These are phyloP conservation scores for Cantharis flavilabris DNA, from an alignment of 2,888 invertebrate species.

Conservation along the genomic window DNA sequence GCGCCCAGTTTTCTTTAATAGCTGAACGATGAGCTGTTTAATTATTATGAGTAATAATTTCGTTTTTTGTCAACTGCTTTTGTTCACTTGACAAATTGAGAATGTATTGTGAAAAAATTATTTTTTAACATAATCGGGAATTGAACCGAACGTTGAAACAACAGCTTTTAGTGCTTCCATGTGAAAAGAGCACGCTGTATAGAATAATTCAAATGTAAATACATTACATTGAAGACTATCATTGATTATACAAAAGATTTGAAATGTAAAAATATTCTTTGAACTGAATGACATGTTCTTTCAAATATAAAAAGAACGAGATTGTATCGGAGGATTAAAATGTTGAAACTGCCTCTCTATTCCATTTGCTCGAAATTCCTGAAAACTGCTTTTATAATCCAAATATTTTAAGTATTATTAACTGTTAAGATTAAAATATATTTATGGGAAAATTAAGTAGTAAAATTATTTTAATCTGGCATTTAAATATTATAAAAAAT, in stretches of 20 bases:
- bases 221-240: not conserved
- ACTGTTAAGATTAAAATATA: not conserved
- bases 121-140: too few relatives aligned
- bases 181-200: not conserved
- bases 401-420: not conserved
- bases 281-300: not conserved
- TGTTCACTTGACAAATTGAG: too few relatives aligned
- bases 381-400: not conserved
- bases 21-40: too few relatives aligned
- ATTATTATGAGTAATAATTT: too few relatives aligned
- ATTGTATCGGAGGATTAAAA: conserved; percentile 1
- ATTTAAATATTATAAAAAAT: too few relatives aligned
- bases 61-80: too few relatives aligned
- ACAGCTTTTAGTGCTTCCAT: not conserved
- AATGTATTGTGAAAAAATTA: too few relatives aligned
- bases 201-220: not conserved
- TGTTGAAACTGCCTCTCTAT: not conserved
- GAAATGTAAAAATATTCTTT: not conserved
- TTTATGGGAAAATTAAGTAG: not conserved
- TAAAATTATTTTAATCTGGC: too few relatives aligned
- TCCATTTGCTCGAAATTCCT: not conserved
- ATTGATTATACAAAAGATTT: not conserved
- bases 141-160: too few relatives aligned
- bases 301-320: not conserved
- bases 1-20: too few relatives aligned